Percentiles rank a stretch among this genome's conserved stretches.
These are phyloP conservation scores for Adelognathus sp. DNA, from an alignment of 2,888 invertebrate species.

Conservation along the genomic window DNA sequence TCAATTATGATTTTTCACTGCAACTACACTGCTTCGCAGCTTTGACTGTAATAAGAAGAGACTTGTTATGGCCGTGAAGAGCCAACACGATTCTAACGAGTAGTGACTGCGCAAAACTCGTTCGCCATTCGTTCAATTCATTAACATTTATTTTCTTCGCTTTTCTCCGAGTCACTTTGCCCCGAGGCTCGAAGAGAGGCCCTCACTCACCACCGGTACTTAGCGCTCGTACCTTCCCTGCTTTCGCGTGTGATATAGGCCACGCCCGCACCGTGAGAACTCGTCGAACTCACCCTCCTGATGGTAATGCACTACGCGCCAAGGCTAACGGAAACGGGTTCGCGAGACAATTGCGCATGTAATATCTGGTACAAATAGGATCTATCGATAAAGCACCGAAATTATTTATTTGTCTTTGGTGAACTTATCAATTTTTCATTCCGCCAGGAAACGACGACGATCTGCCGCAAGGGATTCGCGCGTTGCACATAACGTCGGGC, in stretches of 20 bases:
- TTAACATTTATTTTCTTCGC: not conserved
- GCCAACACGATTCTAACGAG: not conserved
- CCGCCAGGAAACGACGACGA: constrained; percentile 76
- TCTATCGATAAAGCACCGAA: no score
- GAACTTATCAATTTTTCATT: no score
- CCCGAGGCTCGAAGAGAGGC: not conserved
- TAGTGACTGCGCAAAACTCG: not conserved
- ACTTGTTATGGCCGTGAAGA: not conserved
- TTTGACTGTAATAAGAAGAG: not conserved
- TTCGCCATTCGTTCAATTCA: not conserved
- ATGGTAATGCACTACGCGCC: not conserved
- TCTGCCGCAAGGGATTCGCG: constrained; percentile 86
- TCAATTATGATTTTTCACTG: constrained; percentile 1
- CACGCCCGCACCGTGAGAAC: constrained; percentile 18
- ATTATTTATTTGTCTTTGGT: no score
- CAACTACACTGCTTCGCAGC: not conserved
- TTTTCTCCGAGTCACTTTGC: not conserved
- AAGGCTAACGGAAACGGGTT: not conserved
- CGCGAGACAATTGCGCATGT: not conserved
- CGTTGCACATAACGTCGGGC: constrained; percentile 93
- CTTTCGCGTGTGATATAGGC: not conserved
- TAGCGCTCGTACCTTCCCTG: not conserved
- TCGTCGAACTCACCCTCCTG: not conserved
- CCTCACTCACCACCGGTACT: constrained; percentile 17
- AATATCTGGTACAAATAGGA: not conserved